Base-by-base conservation (phyloP, 2,113 vertebrate species). In the Ranitomeya variabilis region DNA sequence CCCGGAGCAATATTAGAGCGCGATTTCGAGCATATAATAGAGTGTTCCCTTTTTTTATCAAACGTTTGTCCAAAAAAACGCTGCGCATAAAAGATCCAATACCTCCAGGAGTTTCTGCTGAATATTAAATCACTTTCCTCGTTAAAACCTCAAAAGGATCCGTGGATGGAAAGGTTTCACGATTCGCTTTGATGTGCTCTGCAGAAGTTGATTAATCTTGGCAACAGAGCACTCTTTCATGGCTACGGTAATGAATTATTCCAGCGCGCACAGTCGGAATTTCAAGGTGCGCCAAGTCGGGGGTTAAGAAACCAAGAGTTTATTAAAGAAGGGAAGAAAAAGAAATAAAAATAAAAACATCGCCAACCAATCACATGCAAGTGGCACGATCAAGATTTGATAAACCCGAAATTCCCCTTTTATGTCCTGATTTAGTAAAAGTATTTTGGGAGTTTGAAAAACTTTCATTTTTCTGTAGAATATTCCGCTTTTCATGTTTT, bases 191-290 rank as follows among this genome's bases (percentile, higher is more conserved):
- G 95, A 96, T 96, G 95, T 94, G 91, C 90, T 93, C 92, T 91
- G 94, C 93, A 93, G 94, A 94, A 93, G 94, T 93, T 96, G 95
- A 96, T 96, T 94, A 95, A 93, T 94, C 91, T 93, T 95, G 95
- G 95, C 95, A 95, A 93, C 90, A 91, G 84, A 94, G 95, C 94
- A 94, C 94, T 93, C 94, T 94, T 94, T 95, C 90, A 94, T 95
- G 94, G 92, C 93, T 92, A 94, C 94, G 94, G 93, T 95, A 94
- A 96, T 96, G 95, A 96, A 96, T 96, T 95, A 96, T 96, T 96
- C 94, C 95, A 94, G 89, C 93, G 94, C 93, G 92, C 94, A 90
- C 67, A 92, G 92, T 93, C 93, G 92, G 91, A 92, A 91, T 94
- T 95, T 93, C 94, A 94, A 95, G 94, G 95, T 95, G 95, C 52